Evolutionary conservation across 2,113 vertebrate species (phyloP).

Genomic region (Thryonomys swinderianus): DNA sequence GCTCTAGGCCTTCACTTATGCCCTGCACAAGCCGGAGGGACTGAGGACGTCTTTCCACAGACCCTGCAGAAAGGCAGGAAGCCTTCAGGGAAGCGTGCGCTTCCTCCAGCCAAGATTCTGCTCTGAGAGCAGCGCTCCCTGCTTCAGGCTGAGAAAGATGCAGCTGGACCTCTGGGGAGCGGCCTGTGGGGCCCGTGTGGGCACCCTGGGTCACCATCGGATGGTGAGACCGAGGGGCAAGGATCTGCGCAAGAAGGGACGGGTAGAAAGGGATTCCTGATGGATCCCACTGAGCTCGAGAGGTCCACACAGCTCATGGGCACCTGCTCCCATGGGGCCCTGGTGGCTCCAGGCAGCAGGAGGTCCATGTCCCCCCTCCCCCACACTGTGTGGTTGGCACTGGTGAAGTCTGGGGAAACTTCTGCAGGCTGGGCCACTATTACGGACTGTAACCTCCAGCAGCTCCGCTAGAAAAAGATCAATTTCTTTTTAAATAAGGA

Average conservation of each 20-base stretch:
- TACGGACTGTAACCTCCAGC: background rate
- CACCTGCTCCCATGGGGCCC: background rate
- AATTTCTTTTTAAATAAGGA: background rate
- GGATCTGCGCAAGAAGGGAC: background rate
- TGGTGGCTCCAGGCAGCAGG: background rate
- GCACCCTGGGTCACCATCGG: background rate
- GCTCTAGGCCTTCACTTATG: background rate
- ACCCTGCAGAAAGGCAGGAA: background rate
- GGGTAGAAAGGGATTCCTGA: background rate
- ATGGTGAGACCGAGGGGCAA: background rate
- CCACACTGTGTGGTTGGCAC: too few species aligned
- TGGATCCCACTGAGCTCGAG: background rate
- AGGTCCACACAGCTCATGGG: background rate
- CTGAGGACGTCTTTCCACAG: background rate
- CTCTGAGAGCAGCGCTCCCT: background rate
- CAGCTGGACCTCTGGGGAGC: too few species aligned
- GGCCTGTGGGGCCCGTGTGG: background rate
- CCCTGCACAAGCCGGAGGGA: background rate
- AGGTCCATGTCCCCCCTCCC: background rate
- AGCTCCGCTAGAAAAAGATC: background rate
- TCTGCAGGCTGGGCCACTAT: background rate
- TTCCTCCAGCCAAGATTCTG: background rate
- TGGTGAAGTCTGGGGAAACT: background rate
- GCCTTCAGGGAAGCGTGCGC: background rate
- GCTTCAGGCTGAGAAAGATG: background rate